Evolutionary conservation across 2,888 invertebrate species (phyloP).

Genomic region (Cheilosia soror): DNA sequence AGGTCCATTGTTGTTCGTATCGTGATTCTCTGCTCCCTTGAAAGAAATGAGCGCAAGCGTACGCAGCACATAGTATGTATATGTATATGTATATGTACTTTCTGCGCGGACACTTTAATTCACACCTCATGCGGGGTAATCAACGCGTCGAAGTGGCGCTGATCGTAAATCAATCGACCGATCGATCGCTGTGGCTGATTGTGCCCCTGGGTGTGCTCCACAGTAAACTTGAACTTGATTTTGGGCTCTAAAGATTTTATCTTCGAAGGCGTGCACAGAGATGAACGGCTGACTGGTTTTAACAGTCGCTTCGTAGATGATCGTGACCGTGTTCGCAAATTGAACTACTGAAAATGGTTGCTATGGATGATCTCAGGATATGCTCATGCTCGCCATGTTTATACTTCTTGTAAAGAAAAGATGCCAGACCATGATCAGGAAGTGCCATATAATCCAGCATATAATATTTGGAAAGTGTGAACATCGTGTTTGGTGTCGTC

Average conservation of each 20-base stretch:
- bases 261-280: background rate
- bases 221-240: conserved; percentile 71
- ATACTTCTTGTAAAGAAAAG: background rate
- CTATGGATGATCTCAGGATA: conserved; percentile 13
- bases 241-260: conserved; percentile 27
- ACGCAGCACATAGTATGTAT: background rate
- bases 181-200: conserved; percentile 49
- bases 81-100: conserved; percentile 1
- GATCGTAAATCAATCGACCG: conserved; percentile 70
- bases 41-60: conserved; percentile 31
- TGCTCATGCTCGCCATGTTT: background rate
- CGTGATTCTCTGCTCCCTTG: conserved; percentile 11
- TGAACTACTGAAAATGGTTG: conserved; percentile 48
- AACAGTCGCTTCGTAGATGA: conserved; percentile 24
- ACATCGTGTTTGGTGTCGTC: conserved; percentile 37
- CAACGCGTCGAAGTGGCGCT: conserved; percentile 68
- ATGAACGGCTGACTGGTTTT: conserved; percentile 40
- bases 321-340: conserved; percentile 57
- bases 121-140: conserved; percentile 69
- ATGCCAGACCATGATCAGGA: conserved; percentile 18
- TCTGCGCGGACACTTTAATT: conserved; percentile 61
- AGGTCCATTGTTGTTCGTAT: conserved; percentile 1
- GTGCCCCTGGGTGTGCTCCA: conserved; percentile 59
- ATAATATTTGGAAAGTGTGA: conserved; percentile 23
- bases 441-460: conserved; percentile 3